Base-by-base conservation (phyloP, 2,113 vertebrate species). In the Triplophysa rosa region DNA sequence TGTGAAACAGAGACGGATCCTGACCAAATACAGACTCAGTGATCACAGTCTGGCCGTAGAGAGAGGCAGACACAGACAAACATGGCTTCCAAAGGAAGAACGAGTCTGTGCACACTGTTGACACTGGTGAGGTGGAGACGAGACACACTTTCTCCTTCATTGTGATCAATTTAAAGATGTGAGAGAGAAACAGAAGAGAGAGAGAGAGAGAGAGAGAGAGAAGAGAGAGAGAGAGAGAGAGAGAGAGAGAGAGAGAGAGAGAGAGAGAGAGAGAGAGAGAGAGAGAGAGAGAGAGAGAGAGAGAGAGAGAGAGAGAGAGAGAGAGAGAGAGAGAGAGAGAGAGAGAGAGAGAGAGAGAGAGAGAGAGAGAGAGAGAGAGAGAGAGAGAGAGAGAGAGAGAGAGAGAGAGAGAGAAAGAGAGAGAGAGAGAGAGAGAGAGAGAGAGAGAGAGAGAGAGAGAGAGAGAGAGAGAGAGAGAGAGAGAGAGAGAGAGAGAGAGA, bases 231-330 rank as follows among this genome's bases (percentile, higher is more conserved):
- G 37, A 40, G 37, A 40, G 37, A 40, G 37, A 40, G 37, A 40
- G 37, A 40, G 37, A 66, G 21, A 68, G 33, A 83, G 62, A 77
- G 71, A 33, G 70, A 61, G 19, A 26, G 26, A 26, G 3, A 69
- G 52, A 77, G 65, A 77, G 29, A 72, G 63, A 64, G 65, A 52
- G 58, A 3, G 67, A 78, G 37, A 61, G 49, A 56, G 33, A 83
- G 62, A 74, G 71, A 33, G 70, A 49, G 19, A 40, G 8, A 40
- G 37, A 40, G 37, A 40, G 37, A 2, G 37, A 40, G 37, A 40
- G 37, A 2, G 37, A 66, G 21, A 68, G 26, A 26, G 26, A 26
- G 26, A 1, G 26, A 26, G 26, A 26, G 26, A 26, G 3, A 69
- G 52, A 74, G 65, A 77, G 29, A 76, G 63, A 64, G 65, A 52